Percentiles rank a stretch among this genome's conserved stretches.
These are phyloP conservation scores for Tethea ocularis DNA, from an alignment of 2,888 invertebrate species.

Conservation along the genomic window DNA sequence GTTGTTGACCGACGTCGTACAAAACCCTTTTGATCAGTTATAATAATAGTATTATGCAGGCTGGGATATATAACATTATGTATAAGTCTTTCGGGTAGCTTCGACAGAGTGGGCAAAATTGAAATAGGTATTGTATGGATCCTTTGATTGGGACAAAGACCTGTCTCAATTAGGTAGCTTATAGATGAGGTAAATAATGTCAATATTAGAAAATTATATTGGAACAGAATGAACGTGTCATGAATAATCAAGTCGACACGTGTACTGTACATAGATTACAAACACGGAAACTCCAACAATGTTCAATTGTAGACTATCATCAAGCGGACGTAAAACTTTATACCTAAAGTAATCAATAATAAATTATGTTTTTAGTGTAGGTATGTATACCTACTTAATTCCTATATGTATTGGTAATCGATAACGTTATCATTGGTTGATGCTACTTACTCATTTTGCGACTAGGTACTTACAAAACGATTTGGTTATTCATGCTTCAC, in stretches of 20 bases:
- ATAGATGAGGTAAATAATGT: not conserved
- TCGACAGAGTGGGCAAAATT: too few species aligned
- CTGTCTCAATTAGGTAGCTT: not conserved
- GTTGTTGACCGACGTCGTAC: too few species aligned
- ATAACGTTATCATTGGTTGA: not conserved
- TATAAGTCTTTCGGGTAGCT: too few species aligned
- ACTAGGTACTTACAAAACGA: too few species aligned
- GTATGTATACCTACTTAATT: not conserved
- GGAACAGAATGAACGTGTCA: slow-evolving; percentile 24
- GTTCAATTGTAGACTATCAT: slow-evolving; percentile 22
- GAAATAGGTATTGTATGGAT: too few species aligned
- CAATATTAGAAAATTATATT: slow-evolving; percentile 32
- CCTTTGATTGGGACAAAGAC: not conserved
- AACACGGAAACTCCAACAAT: slow-evolving; percentile 34
- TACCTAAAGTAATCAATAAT: not conserved
- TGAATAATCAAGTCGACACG: slow-evolving; percentile 37
- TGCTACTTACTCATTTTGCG: not conserved
- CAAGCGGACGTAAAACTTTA: slow-evolving; percentile 4
- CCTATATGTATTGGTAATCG: not conserved
- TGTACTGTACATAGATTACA: slow-evolving; percentile 30
- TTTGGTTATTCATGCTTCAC: not conserved
- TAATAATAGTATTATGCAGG: too few species aligned
- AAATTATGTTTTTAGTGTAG: not conserved
- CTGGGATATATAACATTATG: too few species aligned
- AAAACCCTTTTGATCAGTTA: too few species aligned